Percentiles rank a stretch among this genome's conserved stretches.
phyloP scores from a whole-genome alignment of 2,113 vertebrate genomes.

The Chloebia gouldiae region DNA sequence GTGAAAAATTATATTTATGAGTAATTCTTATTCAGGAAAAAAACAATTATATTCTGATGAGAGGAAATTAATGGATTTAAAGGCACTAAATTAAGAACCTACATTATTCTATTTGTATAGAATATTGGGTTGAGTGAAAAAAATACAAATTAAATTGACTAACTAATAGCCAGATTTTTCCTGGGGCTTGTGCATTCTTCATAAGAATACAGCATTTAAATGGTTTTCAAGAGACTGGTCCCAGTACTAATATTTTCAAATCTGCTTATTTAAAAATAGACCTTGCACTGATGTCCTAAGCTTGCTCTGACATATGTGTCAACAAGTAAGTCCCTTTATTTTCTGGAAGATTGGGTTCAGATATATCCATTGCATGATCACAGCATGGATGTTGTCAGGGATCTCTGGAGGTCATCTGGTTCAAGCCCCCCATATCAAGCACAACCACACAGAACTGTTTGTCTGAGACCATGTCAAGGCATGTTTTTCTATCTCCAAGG shows the following conservation, averaged over 20 bases:
- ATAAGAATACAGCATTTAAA: neutral
- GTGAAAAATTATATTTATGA: neutral
- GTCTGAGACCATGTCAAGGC: neutral
- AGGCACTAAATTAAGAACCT: neutral
- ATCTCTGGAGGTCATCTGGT: neutral
- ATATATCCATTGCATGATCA: neutral
- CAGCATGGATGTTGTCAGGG: neutral
- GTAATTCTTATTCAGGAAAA: neutral
- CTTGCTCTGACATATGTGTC: neutral
- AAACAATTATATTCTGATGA: neutral
- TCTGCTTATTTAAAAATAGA: neutral
- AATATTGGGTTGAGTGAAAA: neutral
- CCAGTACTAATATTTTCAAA: neutral
- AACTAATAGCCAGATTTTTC: neutral
- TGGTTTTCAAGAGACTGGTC: neutral
- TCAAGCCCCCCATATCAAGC: fast-evolving
- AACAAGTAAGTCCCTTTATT: neutral
- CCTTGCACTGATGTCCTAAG: neutral
- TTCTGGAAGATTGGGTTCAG: neutral
- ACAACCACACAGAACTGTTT: neutral
- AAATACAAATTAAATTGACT: neutral
- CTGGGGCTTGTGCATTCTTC: neutral
- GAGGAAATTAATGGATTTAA: neutral
- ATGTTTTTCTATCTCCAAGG: neutral
- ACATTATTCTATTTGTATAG: neutral